Evolutionary conservation across 2,888 invertebrate species (phyloP).

Genomic region (Lasiommata megera): DNA sequence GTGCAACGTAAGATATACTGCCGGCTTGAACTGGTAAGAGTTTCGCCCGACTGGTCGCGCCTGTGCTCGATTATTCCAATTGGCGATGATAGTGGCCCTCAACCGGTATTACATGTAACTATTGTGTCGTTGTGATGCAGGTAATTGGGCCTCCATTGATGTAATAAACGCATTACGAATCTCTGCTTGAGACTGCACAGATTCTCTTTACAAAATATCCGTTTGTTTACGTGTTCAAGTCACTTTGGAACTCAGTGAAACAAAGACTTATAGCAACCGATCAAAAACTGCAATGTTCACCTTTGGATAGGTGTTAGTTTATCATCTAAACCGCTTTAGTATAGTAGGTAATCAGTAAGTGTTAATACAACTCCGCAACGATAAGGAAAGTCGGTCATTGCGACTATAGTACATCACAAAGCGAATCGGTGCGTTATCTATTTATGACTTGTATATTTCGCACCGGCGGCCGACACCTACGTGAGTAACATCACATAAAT

Average conservation of each 20-base stretch:
- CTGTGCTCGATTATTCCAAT: slow-evolving; percentile 62
- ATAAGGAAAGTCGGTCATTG: slow-evolving; percentile 33
- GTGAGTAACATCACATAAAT: slow-evolving; percentile 57
- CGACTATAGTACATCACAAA: slow-evolving; percentile 20
- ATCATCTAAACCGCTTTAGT: slow-evolving; percentile 16
- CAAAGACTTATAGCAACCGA: neutral
- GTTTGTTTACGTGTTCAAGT: neutral
- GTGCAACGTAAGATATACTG: slow-evolving; percentile 22
- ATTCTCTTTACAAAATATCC: neutral
- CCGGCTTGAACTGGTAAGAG: slow-evolving; percentile 26
- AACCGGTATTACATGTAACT: slow-evolving; percentile 28
- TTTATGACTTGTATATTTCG: slow-evolving; percentile 35
- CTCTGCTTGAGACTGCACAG: neutral
- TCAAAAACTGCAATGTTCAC: neutral
- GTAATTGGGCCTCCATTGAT: slow-evolving; percentile 24
- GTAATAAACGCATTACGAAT: slow-evolving; percentile 18
- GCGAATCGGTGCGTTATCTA: slow-evolving; percentile 33
- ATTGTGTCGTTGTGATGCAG: slow-evolving; percentile 22
- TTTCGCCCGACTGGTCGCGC: slow-evolving; percentile 33
- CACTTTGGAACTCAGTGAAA: neutral
- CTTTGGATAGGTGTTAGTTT: neutral
- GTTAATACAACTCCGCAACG: slow-evolving; percentile 14
- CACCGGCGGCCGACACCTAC: slow-evolving; percentile 51
- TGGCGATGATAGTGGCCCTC: slow-evolving; percentile 42
- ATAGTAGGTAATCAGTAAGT: slow-evolving; percentile 18